Conservation (phyloP, 2,113 vertebrate species). For the Oncorhynchus mykiss region DNA sequence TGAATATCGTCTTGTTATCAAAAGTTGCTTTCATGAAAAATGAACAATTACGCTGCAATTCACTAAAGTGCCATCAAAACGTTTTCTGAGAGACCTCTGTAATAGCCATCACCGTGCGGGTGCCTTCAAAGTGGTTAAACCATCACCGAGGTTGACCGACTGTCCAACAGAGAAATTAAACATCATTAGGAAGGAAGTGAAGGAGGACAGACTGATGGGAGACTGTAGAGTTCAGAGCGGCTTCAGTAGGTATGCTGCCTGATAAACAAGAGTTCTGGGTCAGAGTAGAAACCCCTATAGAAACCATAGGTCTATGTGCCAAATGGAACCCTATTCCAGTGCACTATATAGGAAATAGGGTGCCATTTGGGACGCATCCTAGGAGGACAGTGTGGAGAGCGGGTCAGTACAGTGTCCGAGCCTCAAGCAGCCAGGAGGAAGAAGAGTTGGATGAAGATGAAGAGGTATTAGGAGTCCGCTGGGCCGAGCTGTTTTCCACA, state of each 20-base stretch:
- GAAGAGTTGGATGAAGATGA: slow-evolving; percentile 7
- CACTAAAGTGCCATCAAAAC: slow-evolving; percentile 2
- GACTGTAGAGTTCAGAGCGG: not conserved
- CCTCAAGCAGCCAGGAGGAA: slow-evolving; percentile 17
- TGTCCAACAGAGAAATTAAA: not conserved
- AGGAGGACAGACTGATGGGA: not conserved
- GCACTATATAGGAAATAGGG: too few relatives aligned
- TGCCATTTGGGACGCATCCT: too few relatives aligned
- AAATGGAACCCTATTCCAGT: too few relatives aligned
- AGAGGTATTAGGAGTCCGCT: slow-evolving; percentile 65
- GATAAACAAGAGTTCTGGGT: not conserved
- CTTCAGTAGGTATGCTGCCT: slow-evolving; percentile 1
- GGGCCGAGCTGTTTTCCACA: slow-evolving; percentile 80
- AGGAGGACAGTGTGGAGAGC: slow-evolving; percentile 18
- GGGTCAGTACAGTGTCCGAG: slow-evolving; percentile 37
- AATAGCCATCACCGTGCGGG: not conserved
- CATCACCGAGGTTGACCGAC: not conserved
- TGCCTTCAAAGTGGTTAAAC: not conserved
- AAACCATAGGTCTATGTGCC: not conserved
- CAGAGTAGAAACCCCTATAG: not conserved
- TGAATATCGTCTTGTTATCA: not conserved
- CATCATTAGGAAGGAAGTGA: not conserved
- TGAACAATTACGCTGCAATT: slow-evolving; percentile 2
- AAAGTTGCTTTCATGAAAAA: not conserved
- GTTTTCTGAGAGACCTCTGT: not conserved